Percentiles rank a stretch among this genome's conserved stretches.
Conservation (phyloP, 2,888 invertebrate species). For the Latrodectus elegans region DNA sequence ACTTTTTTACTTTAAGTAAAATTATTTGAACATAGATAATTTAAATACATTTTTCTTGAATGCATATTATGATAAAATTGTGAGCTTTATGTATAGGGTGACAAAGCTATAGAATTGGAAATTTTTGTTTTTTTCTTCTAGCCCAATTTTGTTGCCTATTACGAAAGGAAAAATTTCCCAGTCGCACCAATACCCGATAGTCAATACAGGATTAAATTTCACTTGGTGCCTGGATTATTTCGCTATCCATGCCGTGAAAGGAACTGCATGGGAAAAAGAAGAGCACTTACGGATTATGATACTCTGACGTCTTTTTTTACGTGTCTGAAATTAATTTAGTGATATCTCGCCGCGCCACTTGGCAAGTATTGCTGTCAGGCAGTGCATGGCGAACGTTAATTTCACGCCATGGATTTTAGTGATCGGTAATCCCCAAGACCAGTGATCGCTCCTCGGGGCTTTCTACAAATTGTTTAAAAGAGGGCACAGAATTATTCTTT, state of each 20-base stretch:
- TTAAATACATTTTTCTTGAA: no score
- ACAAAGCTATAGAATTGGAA: background rate
- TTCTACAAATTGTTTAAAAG: constrained; percentile 42
- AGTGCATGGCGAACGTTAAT: constrained; percentile 55
- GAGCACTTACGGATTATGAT: constrained; percentile 56
- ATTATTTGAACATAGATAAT: no score
- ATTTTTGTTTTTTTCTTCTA: background rate
- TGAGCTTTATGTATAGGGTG: background rate
- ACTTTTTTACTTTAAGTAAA: no score
- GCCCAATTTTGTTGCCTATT: background rate
- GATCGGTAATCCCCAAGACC: constrained; percentile 60
- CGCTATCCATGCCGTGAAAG: constrained; percentile 22
- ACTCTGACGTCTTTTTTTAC: constrained; percentile 64
- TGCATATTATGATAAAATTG: background rate
- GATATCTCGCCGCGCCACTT: constrained; percentile 64
- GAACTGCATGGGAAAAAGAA: constrained; percentile 22
- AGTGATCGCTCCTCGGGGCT: constrained; percentile 28
- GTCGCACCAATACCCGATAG: constrained; percentile 40
- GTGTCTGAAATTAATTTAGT: constrained; percentile 66
- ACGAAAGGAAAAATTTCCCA: background rate
- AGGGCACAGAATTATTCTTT: background rate
- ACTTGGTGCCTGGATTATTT: constrained; percentile 24
- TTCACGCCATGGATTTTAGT: constrained; percentile 64
- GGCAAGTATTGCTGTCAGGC: constrained; percentile 58
- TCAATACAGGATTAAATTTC: constrained; percentile 63